A percentile compares a stretch with the other conserved stretches of the same genome.
phyloP scores from a whole-genome alignment of 1,140 invertebrate genomes.

The Rhizoglyphus robini region DNA sequence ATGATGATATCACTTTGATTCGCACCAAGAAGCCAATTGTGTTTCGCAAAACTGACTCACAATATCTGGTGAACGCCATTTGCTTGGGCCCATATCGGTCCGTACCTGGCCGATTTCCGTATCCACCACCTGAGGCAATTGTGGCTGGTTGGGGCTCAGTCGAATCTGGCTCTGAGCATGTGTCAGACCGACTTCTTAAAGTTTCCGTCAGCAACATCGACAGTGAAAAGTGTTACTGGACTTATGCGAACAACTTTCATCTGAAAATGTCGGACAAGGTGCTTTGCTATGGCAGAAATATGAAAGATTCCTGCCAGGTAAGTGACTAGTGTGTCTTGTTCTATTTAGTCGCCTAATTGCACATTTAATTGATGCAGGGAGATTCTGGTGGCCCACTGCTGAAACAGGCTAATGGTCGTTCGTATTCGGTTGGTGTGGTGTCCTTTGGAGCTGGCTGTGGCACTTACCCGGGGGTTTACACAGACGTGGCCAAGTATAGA shows the following conservation, averaged over 20 bases:
- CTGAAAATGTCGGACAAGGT: neutral
- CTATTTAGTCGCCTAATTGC: neutral
- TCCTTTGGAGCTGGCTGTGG: slow-evolving; percentile 38
- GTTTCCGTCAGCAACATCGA: neutral
- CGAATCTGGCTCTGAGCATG: too few species aligned
- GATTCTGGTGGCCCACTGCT: neutral
- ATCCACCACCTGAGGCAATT: neutral
- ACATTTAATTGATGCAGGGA: neutral
- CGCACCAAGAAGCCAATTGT: neutral
- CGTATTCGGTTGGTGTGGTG: slow-evolving; percentile 27
- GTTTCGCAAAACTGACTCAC: neutral
- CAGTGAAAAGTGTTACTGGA: neutral
- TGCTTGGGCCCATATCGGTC: neutral
- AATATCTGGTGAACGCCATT: neutral
- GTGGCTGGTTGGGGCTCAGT: slow-evolving; percentile 1
- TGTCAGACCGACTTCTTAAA: neutral
- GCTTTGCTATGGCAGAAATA: neutral
- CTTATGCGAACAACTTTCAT: neutral
- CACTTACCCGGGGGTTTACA: slow-evolving; percentile 65
- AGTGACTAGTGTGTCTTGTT: neutral
- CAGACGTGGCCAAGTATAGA: slow-evolving; percentile 52
- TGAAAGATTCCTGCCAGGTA: neutral
- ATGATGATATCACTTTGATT: neutral
- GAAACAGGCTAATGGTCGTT: neutral
- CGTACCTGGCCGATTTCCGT: neutral